Base-by-base conservation (phyloP, 2,113 vertebrate genomes). In the Nanorana parkeri region DNA sequence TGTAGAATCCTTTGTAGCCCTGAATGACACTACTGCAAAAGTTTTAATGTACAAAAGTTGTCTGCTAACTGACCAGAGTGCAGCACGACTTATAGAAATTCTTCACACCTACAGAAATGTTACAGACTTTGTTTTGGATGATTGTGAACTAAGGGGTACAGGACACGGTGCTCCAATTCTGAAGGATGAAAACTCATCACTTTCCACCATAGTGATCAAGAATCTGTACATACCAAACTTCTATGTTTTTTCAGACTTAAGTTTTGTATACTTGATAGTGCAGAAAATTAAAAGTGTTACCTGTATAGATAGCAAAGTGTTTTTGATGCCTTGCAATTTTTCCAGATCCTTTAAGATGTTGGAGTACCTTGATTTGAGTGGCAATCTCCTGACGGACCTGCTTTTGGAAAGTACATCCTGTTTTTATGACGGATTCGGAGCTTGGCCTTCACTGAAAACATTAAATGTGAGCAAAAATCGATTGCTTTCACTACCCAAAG, bases 381-480 rank as follows among this genome's bases (percentile, higher is more conserved):
- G 85, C 28, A 96, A 96, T 87, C 83, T 95, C 51, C 77, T 96
- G 17, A 86, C 60, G 19, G 94, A 95, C 72, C n/a, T 72, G 1
- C 72, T 86, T 5, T 76, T 96, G 52, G 0, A 2, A 17, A 77
- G 92, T 52, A 88, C 92, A 8, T 77, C 94, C 20, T 95, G 93
- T 65, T 5, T 83, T 0, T 86, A 84, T 7, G 2, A n/a, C 0
- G 71, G 66, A 55, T 0, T 41, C 0, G 52, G 4, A 0, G 64
- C 41, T 15, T 89, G 92, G 89, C 85, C 83, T 16, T 85, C 68
- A 4, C 26, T 96, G 0, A 84, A 85, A 56, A 92, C 90, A 13
- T 75, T 97, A 78, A 94, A 93, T 75, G 52, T 96, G 41, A 95
- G 94, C 81, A 87, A 84, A 26, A 97, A 96, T 85, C 58, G 84